A percentile compares a stretch with the other conserved stretches of the same genome.
phyloP scores from a whole-genome alignment of 2,797 vertebrate genomes.

The Acanthurus leucopareius region DNA sequence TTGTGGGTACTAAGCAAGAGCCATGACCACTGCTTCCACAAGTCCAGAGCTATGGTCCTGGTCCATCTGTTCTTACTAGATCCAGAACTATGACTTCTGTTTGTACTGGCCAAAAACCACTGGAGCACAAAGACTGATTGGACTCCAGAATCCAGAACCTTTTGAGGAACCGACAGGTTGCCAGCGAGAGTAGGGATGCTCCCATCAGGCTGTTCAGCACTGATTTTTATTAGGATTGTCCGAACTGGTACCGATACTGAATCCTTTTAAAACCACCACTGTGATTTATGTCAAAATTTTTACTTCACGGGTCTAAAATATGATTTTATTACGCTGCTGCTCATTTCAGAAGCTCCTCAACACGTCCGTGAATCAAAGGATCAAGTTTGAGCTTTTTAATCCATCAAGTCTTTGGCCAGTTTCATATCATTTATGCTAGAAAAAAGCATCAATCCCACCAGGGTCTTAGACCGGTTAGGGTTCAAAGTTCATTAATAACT shows the following conservation, averaged over 20 bases:
- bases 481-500: too few relatives aligned
- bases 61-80: slow-evolving; percentile 42
- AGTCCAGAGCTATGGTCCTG: slow-evolving; percentile 33
- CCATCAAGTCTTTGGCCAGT: background rate
- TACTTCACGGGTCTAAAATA: background rate
- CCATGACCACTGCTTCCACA: slow-evolving; percentile 5
- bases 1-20: slow-evolving; percentile 7
- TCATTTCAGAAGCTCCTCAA: background rate
- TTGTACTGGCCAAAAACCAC: slow-evolving; percentile 52
- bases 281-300: slow-evolving; percentile 10
- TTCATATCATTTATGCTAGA: background rate
- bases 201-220: slow-evolving; percentile 49
- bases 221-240: slow-evolving; percentile 16
- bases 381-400: background rate
- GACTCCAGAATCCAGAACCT: slow-evolving; percentile 47
- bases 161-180: slow-evolving; percentile 49
- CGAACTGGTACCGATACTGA: slow-evolving; percentile 4
- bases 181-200: slow-evolving; percentile 71
- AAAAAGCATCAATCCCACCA: background rate
- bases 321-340: background rate
- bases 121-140: slow-evolving; percentile 73
- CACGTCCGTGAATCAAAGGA: background rate
- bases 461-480: background rate
- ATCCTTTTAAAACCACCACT: slow-evolving; percentile 13
- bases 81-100: slow-evolving; percentile 31